These are phyloP conservation scores for Parambassis ranga DNA, from an alignment of 2,797 vertebrate genomes.

Conservation along the genomic window DNA sequence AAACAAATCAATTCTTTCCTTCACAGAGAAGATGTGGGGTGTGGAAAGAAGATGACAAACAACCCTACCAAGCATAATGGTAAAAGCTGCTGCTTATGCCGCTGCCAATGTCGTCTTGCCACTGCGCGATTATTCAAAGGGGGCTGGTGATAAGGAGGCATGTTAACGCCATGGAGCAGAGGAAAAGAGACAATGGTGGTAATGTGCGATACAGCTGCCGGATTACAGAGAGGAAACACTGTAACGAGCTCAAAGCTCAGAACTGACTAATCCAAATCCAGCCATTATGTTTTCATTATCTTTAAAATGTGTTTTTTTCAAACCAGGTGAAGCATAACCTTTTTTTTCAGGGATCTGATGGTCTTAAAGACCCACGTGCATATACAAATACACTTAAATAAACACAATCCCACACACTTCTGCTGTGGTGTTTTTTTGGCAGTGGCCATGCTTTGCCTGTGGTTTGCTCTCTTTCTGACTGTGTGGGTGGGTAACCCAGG, in stretches of 20 bases:
- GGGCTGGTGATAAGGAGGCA: slow-evolving; percentile 43
- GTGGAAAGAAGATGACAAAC: slow-evolving; percentile 55
- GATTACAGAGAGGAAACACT: slow-evolving; percentile 55
- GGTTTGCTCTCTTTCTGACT: slow-evolving; percentile 36
- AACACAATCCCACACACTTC: slow-evolving; percentile 25
- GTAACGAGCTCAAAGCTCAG: slow-evolving; percentile 48
- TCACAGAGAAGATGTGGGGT: slow-evolving; percentile 34
- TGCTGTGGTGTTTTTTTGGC: slow-evolving; percentile 37
- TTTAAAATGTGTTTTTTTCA: slow-evolving; percentile 38
- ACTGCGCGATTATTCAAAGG: slow-evolving; percentile 62
- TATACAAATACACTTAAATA: slow-evolving; percentile 17
- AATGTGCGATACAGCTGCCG: slow-evolving; percentile 44
- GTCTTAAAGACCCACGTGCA: neutral
- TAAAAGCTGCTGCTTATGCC: slow-evolving; percentile 57
- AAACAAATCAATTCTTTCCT: slow-evolving; percentile 55
- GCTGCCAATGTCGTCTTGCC: slow-evolving; percentile 62
- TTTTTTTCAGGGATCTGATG: slow-evolving; percentile 19
- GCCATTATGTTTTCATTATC: slow-evolving; percentile 39
- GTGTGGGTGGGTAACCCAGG: slow-evolving; percentile 42
- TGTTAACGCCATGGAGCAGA: slow-evolving; percentile 44
- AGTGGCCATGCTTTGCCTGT: slow-evolving; percentile 31
- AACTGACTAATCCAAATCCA: slow-evolving; percentile 58
- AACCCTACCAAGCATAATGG: slow-evolving; percentile 47
- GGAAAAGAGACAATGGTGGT: slow-evolving; percentile 52
- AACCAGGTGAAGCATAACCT: slow-evolving; percentile 30